Conservation (phyloP, 2,888 invertebrate species). For the Tetragnatha montana region DNA sequence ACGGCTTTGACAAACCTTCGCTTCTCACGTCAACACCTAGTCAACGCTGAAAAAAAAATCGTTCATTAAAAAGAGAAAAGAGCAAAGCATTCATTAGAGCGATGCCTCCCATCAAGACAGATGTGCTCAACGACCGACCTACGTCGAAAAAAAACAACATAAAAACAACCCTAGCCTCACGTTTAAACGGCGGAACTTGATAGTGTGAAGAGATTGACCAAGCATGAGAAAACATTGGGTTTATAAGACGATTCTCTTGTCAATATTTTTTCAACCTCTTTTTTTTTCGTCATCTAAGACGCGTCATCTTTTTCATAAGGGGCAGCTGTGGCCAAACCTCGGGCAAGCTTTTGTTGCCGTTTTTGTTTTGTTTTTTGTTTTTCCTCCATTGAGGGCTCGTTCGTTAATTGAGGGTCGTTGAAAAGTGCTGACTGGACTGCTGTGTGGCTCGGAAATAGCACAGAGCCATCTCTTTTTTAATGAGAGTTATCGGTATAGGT, state of each 20-base stretch:
- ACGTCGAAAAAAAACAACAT: neutral
- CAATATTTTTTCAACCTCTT: conserved; percentile 24
- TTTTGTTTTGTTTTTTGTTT: neutral
- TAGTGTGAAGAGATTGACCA: conserved; percentile 21
- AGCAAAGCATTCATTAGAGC: neutral
- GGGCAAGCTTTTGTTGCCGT: neutral
- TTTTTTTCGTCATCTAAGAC: neutral
- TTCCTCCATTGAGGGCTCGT: neutral
- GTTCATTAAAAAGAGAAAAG: neutral
- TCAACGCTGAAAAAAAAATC: neutral
- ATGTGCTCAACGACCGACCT: neutral
- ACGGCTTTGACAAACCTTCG: neutral
- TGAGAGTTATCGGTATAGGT: neutral
- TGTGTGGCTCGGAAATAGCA: conserved; percentile 15
- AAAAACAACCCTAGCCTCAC: neutral
- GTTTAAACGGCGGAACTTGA: conserved; percentile 13
- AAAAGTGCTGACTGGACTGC: conserved; percentile 39
- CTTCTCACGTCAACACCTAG: neutral
- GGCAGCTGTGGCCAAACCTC: conserved; percentile 33
- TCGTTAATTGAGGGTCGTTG: conserved; percentile 30
- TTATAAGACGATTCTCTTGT: conserved; percentile 28
- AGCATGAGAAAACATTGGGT: conserved; percentile 42
- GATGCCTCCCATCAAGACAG: neutral
- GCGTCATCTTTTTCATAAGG: conserved; percentile 7
- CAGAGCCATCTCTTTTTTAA: neutral